Evolutionary conservation across 2,797 vertebrate species (phyloP).

Genomic region (Microtus obscurus): DNA sequence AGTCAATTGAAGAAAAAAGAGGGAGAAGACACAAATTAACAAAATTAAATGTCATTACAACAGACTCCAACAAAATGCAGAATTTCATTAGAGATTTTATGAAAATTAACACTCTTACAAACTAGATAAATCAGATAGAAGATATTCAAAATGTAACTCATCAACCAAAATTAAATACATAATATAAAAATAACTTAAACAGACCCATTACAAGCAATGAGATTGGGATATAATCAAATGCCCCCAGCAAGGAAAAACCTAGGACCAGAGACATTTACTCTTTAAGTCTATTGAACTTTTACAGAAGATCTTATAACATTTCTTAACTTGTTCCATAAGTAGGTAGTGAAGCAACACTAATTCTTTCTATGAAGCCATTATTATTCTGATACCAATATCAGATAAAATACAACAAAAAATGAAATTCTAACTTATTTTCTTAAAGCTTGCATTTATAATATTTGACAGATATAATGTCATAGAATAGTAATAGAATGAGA

Average conservation of each 20-base stretch:
- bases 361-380: neutral
- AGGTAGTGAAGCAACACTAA: neutral
- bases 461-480: neutral
- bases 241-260: neutral
- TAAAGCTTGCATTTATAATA: neutral
- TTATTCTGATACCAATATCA: neutral
- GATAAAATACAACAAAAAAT: neutral
- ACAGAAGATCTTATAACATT: neutral
- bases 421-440: neutral
- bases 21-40: neutral
- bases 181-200: neutral
- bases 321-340: neutral
- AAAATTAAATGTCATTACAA: neutral
- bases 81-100: neutral
- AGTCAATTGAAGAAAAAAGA: neutral
- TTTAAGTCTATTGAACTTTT: neutral
- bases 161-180: neutral
- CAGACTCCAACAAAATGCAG: neutral
- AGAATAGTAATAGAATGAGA: neutral
- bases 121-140: neutral
- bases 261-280: neutral
- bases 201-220: neutral
- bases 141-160: neutral
- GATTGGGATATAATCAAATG: neutral
- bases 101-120: neutral